Evolutionary conservation across 2,888 invertebrate species (phyloP).

Genomic region (Cantharis lateralis): DNA sequence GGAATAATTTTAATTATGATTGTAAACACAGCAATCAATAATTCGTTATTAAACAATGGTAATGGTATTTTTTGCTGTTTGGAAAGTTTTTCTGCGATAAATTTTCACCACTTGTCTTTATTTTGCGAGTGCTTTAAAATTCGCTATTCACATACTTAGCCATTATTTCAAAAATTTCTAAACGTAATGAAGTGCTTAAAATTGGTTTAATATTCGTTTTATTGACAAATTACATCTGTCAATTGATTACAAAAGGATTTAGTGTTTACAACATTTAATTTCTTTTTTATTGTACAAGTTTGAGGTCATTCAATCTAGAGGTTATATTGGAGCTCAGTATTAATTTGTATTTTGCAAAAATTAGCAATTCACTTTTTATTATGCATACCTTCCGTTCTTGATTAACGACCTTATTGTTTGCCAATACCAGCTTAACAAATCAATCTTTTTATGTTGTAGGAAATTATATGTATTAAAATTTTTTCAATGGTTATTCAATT

Average conservation of each 20-base stretch:
- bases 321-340: background rate
- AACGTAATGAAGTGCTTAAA: background rate
- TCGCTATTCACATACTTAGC: background rate
- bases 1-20: background rate
- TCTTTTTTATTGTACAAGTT: background rate
- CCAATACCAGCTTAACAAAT: background rate
- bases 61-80: background rate
- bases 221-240: background rate
- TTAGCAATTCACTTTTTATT: background rate
- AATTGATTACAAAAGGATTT: background rate
- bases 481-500: background rate
- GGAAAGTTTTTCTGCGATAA: background rate
- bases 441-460: background rate
- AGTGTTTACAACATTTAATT: conserved; percentile 1
- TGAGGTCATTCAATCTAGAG: background rate
- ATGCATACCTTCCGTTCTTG: background rate
- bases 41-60: background rate
- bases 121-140: background rate
- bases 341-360: background rate
- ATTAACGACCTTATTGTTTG: background rate
- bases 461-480: background rate
- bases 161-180: background rate
- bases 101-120: background rate
- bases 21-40: background rate
- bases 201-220: background rate